Percentiles rank a stretch among this genome's conserved stretches.
phyloP scores from a whole-genome alignment of 2,888 invertebrate species.

The Xestoiulus laeticollis region DNA sequence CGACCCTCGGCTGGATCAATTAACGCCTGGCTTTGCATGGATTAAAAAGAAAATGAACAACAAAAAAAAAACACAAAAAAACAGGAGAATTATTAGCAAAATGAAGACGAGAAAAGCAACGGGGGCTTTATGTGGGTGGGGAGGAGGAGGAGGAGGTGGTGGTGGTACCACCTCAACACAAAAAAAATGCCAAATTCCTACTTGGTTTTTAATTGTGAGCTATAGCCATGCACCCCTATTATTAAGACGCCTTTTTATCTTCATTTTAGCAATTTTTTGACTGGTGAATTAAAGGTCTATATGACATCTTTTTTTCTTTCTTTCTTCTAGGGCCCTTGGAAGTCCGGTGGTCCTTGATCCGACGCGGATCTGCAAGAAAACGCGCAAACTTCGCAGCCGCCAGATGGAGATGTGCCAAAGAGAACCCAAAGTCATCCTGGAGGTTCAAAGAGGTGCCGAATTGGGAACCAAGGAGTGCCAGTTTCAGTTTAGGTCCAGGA shows the following conservation, averaged over 20 bases:
- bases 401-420: slow-evolving; percentile 74
- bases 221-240: too few species aligned
- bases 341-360: slow-evolving; percentile 90
- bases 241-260: background rate
- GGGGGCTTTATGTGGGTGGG: too few species aligned
- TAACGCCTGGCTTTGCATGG: too few species aligned
- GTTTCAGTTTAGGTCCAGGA: slow-evolving; percentile 82
- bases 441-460: slow-evolving; percentile 84
- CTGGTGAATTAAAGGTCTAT: too few species aligned
- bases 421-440: slow-evolving; percentile 79
- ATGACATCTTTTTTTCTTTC: background rate
- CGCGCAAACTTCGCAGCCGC: slow-evolving; percentile 78
- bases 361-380: slow-evolving; percentile 86
- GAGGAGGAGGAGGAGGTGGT: background rate
- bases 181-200: background rate
- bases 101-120: too few species aligned
- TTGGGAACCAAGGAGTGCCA: slow-evolving; percentile 87
- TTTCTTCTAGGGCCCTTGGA: slow-evolving; percentile 64
- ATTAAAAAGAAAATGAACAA: too few species aligned
- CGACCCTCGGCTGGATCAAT: too few species aligned
- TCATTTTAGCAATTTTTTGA: background rate
- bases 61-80: too few species aligned
- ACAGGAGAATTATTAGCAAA: too few species aligned
- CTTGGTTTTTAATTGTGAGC: too few species aligned
- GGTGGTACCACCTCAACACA: background rate